Base-by-base conservation (phyloP, 2,113 vertebrate genomes). In the Haemorhous mexicanus region DNA sequence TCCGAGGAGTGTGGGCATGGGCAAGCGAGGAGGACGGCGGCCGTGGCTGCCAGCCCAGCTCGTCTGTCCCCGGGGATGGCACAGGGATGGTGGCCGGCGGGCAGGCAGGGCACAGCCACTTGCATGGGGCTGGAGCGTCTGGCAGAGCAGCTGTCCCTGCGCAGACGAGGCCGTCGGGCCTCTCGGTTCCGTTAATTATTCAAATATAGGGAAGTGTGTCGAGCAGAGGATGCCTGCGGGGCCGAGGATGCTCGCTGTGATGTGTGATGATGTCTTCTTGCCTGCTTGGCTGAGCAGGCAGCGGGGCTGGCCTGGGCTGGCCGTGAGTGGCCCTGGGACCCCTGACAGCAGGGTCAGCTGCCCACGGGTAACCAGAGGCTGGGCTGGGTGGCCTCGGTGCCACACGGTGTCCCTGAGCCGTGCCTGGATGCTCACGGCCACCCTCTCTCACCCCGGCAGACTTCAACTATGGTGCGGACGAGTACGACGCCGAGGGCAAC, bases 381-480 rank as follows among this genome's bases (percentile, higher is more conserved):
- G 84, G 18, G 39, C 70, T 0, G 17, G 70, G 55, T 2, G 21
- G 75, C 50, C 39, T 33, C 2, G 58, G 47, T 26, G 18, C 22
- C 27, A 1, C n/a, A 16, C 3, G 11, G 89, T 82, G 83, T n/a
- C 72, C 3, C 4, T 6, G 59, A 56, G 63, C 49, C 9, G 8
- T 93, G 70, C 95, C 95, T 4, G 84, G 96, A 61, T 63, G 94
- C 97, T 98, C 97, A 98, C 91, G 93, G 68, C 95, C 95, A 74
- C 92, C 94, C 90, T 97, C 96, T 98, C 84, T 95, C 96, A 87
- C 95, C 93, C 94, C 81, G 95, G 66, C 98, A 99, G 99, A 99
- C 97, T 99, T 99, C 96, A 99, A 99, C 98, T 99, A 99, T 96
- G 99, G 99, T 95, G 98, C 99, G 5, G 99, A 99, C 35, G 99